These are phyloP conservation scores for Gymnarchus niloticus DNA, from an alignment of 2,113 vertebrate genomes.

Conservation along the genomic window DNA sequence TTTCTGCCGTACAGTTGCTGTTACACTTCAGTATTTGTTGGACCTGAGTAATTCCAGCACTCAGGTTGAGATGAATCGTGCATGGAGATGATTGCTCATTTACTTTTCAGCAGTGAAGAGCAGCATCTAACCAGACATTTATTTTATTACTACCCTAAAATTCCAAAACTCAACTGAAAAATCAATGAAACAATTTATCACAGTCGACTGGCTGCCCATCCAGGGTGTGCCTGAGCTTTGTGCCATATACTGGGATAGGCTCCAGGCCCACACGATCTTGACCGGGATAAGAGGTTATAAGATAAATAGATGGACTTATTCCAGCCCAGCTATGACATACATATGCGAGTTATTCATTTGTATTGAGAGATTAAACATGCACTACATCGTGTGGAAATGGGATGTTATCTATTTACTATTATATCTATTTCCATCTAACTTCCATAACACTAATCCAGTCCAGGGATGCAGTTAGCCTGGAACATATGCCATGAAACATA, in stretches of 20 bases:
- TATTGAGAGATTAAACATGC: not conserved
- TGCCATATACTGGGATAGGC: no score
- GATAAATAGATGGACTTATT: no score
- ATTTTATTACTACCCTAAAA: not conserved
- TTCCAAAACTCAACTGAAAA: not conserved
- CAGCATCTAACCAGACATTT: not conserved
- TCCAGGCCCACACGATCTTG: no score
- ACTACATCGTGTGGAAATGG: no score
- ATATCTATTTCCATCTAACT: not conserved
- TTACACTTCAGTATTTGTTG: not conserved
- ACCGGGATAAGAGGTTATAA: no score
- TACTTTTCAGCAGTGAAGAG: not conserved
- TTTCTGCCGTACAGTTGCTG: not conserved
- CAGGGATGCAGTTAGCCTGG: not conserved
- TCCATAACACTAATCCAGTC: not conserved
- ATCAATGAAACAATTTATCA: not conserved
- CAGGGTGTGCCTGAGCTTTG: no score
- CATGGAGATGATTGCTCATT: not conserved
- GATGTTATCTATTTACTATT: not conserved
- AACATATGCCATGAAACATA: not conserved
- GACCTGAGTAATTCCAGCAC: not conserved
- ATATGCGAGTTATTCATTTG: not conserved
- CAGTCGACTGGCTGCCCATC: no score
- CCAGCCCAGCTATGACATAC: no score
- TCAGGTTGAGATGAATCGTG: not conserved